These are phyloP conservation scores for Aromia moschata DNA, from an alignment of 2,888 invertebrate genomes.

Conservation along the genomic window DNA sequence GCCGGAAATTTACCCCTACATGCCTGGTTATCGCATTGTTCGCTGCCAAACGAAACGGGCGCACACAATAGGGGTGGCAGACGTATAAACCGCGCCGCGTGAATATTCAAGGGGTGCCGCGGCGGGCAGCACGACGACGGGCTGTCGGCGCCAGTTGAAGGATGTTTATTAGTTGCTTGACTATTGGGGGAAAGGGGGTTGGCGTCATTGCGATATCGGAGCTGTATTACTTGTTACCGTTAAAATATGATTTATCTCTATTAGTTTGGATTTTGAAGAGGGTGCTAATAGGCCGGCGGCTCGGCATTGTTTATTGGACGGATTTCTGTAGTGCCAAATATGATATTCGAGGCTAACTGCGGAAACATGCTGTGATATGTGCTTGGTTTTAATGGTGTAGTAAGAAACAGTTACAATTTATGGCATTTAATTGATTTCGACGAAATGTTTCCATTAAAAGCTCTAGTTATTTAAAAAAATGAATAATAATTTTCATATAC, in stretches of 20 bases:
- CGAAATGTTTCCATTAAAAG: too few species aligned
- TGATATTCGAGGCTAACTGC: too few species aligned
- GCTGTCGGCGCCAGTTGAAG: slow-evolving; percentile 29
- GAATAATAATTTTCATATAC: too few species aligned
- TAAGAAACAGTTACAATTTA: too few species aligned
- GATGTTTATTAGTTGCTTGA: slow-evolving; percentile 21
- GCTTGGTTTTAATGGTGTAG: too few species aligned
- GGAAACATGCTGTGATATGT: too few species aligned
- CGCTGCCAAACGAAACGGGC: slow-evolving; percentile 5
- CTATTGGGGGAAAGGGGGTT: slow-evolving; percentile 26
- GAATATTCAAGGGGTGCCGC: slow-evolving; percentile 13
- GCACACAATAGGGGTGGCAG: not conserved
- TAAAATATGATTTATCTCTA: slow-evolving; percentile 16
- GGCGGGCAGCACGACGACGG: slow-evolving; percentile 11
- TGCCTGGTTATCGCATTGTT: slow-evolving; percentile 20
- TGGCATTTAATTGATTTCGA: too few species aligned
- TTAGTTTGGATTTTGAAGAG: slow-evolving; percentile 8
- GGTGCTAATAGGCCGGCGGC: not conserved
- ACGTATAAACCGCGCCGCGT: slow-evolving; percentile 6
- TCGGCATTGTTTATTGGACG: not conserved
- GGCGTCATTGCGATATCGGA: slow-evolving; percentile 26
- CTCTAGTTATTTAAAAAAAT: too few species aligned
- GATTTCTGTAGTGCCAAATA: too few species aligned
- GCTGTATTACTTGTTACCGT: slow-evolving; percentile 24
- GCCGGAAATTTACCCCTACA: slow-evolving; percentile 3